Base-by-base conservation (phyloP, 2,113 vertebrate genomes). In the Macaca mulatta region DNA sequence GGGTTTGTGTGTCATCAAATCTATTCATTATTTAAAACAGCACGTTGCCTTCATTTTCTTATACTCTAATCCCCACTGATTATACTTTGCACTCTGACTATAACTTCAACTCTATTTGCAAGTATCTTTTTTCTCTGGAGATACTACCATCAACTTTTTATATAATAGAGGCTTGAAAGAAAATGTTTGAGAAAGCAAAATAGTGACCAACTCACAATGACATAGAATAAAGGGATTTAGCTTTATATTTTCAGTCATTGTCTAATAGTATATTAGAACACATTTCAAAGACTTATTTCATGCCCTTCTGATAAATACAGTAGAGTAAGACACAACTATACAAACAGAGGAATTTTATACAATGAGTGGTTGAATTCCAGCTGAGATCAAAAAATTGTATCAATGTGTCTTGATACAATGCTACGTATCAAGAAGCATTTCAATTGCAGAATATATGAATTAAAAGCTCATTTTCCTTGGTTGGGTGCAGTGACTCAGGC, bases 101-200 rank as follows among this genome's bases (percentile, higher is more conserved):
- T 96, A 98, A 98, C 98, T 99, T 98, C 92, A 96, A 89, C 96
- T 96, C 88, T 97, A 97, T 96, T 96, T 97, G 0, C 91, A 96
- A 98, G 96, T 79, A 92, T 97, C 67, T 69, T 95, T 98, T 96
- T 98, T 98, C 98, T 97, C 97, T 98, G 94, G 94, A 90, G 2
- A 98, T 98, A 97, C 75, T 90, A 72, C 93, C 91, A 96, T 97
- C 16, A 80, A 82, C 95, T 96, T 98, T 98, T 98, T 96, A 87
- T 92, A 88, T 79, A 92, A 95, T 97, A 92, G 85, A 83, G 75
- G 43, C 94, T 97, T 97, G 97, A 95, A 97, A 98, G 93, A 97
- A 98, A 98, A 95, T 85, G 83, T 91, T 94, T 90, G 86, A 91
- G 91, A 93, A 93, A 96, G 75, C 77, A 90, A 92, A 98, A 78